Evolutionary conservation across 2,113 vertebrate species (phyloP), one percentile per base, ranked within the genome.

Genomic region (Crocuta crocuta): DNA sequence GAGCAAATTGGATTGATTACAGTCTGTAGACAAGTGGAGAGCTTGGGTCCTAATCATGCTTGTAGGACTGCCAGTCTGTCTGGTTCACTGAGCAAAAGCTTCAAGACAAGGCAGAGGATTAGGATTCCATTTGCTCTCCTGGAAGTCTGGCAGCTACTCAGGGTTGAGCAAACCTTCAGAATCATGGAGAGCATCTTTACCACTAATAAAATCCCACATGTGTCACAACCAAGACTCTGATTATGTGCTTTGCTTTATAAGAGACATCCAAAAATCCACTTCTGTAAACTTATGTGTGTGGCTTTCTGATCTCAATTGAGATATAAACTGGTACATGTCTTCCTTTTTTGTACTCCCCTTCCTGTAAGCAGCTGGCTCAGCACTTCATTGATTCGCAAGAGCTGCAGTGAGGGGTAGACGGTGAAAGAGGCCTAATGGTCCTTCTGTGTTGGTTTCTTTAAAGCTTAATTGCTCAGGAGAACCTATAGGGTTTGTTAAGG

Each of bases 1-100:
- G 91, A 98, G 95, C 91, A 98, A 98, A 98, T 98, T 89, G 96
- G 61, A 90, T 92, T 97, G 98, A 98, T 98, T 97, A 95, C 89
- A 63, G 8, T 85, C 96, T 73, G 96, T 94, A 96, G 90, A 96
- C 94, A 50, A 97, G 97, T 84, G 92, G 95, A 98, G 89, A 78
- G 93, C 98, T 97, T 97, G 50, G 31, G 94, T 86, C 93, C 73
- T 73, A 81, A 53, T 68, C n/a, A 55, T 91, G 95, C 96, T 73
- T 89, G 93, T 55, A 50, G 92, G 89, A 76, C 55, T n/a, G 15
- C 84, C 82, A 58, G 84, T 66, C 65, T 94, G 39, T 94, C 97
- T 95, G 91, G 94, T 96, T 94, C 96, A 93, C 71, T 96, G 87
- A 97, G 91, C 23, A 65, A 85, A 93, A 86, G 45, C 33, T 68